Evolutionary conservation across 2,888 invertebrate genomes (phyloP).

Genomic region (Branchellion lobata): DNA sequence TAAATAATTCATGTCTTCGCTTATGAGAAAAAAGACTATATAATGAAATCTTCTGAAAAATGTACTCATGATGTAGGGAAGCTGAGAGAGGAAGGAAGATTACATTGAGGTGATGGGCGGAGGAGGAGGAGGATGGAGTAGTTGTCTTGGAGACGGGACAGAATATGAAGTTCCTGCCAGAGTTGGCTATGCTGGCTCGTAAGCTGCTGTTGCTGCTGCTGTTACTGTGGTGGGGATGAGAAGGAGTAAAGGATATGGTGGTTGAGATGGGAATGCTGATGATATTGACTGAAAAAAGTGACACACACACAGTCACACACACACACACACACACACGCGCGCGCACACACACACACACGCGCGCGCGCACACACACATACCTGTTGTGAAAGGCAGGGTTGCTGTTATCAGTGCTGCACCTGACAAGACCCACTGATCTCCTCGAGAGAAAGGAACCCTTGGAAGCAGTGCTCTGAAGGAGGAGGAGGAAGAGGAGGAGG

Average conservation of each 20-base stretch:
- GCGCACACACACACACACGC: too few species aligned
- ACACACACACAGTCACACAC: too few species aligned
- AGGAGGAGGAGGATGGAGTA: background rate
- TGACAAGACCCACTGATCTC: background rate
- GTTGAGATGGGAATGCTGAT: background rate
- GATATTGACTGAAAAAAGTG: background rate
- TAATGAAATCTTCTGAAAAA: too few species aligned
- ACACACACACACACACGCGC: too few species aligned
- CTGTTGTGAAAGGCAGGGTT: background rate
- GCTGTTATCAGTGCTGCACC: background rate
- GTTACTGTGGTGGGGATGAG: constrained; percentile 6
- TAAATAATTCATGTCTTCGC: too few species aligned
- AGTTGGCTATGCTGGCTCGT: constrained; percentile 12
- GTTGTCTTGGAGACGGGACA: background rate
- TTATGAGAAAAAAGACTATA: too few species aligned
- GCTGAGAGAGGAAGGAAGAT: too few species aligned
- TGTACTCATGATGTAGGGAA: too few species aligned
- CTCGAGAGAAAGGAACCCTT: background rate
- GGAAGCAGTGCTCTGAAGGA: background rate
- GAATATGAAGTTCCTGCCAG: constrained; percentile 8
- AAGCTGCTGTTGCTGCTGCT: constrained; percentile 9
- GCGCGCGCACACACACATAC: background rate
- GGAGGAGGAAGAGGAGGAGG: too few species aligned
- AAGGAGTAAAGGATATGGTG: background rate
- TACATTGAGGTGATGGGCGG: background rate